phyloP scores from a whole-genome alignment of 2,888 invertebrate genomes.

The Orchesellides sinensis region DNA sequence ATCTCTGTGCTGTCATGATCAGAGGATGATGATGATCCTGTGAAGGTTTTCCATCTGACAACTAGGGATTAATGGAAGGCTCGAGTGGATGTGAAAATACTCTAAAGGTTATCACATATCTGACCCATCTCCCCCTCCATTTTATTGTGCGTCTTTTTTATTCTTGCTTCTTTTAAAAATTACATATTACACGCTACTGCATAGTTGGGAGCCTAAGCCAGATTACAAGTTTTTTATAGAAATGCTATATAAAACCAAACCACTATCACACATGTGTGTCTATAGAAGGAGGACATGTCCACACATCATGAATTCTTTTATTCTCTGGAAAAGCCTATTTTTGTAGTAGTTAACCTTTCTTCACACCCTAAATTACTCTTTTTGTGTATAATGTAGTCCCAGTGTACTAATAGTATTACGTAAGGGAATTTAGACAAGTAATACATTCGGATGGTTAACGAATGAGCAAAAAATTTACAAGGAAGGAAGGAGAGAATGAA shows the following conservation, averaged over 20 bases:
- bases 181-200: too few species aligned
- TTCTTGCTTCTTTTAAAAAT: slow-evolving; percentile 6
- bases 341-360: background rate
- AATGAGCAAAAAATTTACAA: slow-evolving; percentile 18
- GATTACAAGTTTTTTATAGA: too few species aligned
- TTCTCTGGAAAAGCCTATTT: slow-evolving; percentile 3
- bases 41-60: slow-evolving; percentile 60
- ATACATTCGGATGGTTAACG: slow-evolving; percentile 29
- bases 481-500: slow-evolving; percentile 23
- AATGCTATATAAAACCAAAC: too few species aligned
- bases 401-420: slow-evolving; percentile 51
- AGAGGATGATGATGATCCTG: slow-evolving; percentile 16
- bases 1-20: slow-evolving; percentile 27
- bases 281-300: background rate
- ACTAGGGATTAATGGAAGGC: slow-evolving; percentile 64
- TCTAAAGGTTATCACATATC: slow-evolving; percentile 63
- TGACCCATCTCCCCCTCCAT: slow-evolving; percentile 59
- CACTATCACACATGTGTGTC: too few species aligned
- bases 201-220: too few species aligned
- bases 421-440: slow-evolving; percentile 53
- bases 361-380: background rate
- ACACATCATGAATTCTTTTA: background rate
- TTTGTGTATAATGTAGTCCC: too few species aligned
- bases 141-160: background rate
- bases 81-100: slow-evolving; percentile 57